Percentiles rank a stretch among this genome's conserved stretches.
These are phyloP conservation scores for Diadromus collaris DNA, from an alignment of 2,888 invertebrate genomes.

Conservation along the genomic window DNA sequence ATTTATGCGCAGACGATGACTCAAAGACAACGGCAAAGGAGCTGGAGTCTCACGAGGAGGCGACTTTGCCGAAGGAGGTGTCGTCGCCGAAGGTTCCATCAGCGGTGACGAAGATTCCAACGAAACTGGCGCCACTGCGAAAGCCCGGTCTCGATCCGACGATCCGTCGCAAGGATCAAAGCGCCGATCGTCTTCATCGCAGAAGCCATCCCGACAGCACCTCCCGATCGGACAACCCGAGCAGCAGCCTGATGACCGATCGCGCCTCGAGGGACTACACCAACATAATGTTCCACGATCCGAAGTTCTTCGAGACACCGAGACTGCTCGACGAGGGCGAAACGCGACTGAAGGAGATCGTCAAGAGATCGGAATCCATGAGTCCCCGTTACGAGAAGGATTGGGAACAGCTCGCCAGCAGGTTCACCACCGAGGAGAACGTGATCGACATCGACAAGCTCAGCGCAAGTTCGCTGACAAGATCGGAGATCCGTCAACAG, in stretches of 20 bases:
- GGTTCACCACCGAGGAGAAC: conserved; percentile 75
- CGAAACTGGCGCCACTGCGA: conserved; percentile 74
- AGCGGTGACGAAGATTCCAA: conserved; percentile 73
- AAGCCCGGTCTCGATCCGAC: conserved; percentile 66
- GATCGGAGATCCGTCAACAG: conserved; percentile 63
- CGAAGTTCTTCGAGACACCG: conserved; percentile 77
- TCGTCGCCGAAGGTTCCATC: conserved; percentile 32
- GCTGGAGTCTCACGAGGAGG: conserved; percentile 74
- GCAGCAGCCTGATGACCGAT: conserved; percentile 69
- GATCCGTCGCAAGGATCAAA: conserved; percentile 57
- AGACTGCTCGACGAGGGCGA: conserved; percentile 79
- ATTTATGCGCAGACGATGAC: conserved; percentile 78
- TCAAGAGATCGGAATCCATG: conserved; percentile 80
- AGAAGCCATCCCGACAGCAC: conserved; percentile 57
- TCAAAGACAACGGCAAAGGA: conserved; percentile 79
- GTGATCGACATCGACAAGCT: conserved; percentile 78
- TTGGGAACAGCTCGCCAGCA: conserved; percentile 80
- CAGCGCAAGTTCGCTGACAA: conserved; percentile 69
- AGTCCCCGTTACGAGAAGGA: conserved; percentile 81
- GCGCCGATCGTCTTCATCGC: conserved; percentile 36
- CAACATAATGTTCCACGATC: conserved; percentile 76
- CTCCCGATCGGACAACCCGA: conserved; percentile 58
- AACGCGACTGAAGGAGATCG: conserved; percentile 81
- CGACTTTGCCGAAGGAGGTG: conserved; percentile 71
- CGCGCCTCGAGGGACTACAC: conserved; percentile 76